These are phyloP conservation scores for Orthonevra nobilis DNA, from an alignment of 2,888 invertebrate species.

Conservation along the genomic window DNA sequence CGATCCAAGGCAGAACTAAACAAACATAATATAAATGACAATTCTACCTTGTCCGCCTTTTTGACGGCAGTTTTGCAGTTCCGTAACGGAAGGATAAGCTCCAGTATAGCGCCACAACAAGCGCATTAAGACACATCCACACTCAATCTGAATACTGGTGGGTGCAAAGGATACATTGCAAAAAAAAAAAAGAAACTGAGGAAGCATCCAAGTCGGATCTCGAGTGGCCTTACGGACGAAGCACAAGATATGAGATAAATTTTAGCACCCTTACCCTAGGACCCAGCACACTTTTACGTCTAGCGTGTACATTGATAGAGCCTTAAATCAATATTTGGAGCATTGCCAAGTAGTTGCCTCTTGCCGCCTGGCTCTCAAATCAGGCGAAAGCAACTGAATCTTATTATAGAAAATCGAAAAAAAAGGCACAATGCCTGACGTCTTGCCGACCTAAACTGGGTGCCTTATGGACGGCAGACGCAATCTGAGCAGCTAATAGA, in stretches of 20 bases:
- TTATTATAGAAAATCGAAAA: constrained; percentile 40
- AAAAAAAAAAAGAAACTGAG: constrained; percentile 42
- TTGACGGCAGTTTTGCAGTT: constrained; percentile 64
- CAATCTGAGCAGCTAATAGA: constrained; percentile 54
- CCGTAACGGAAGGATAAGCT: constrained; percentile 57
- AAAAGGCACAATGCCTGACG: constrained; percentile 6
- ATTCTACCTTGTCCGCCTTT: constrained; percentile 66
- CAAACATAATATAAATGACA: constrained; percentile 58
- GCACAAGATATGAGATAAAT: constrained; percentile 47
- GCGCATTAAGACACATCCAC: constrained; percentile 21
- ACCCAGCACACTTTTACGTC: constrained; percentile 5
- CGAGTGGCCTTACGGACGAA: constrained; percentile 31
- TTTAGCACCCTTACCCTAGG: constrained; percentile 31
- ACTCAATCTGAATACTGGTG: constrained; percentile 19
- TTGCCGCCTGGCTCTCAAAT: background rate
- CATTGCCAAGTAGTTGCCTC: constrained; percentile 24
- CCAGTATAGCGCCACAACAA: constrained; percentile 51
- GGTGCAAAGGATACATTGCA: constrained; percentile 20
- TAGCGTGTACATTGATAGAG: constrained; percentile 35
- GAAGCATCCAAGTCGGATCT: constrained; percentile 11
- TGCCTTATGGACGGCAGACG: constrained; percentile 50
- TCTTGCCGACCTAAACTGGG: constrained; percentile 22
- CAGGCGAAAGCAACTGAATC: constrained; percentile 30
- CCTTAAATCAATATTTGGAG: constrained; percentile 52
- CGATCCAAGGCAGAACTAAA: constrained; percentile 15